These are phyloP conservation scores for Luffia ferchaultella DNA, from an alignment of 2,888 invertebrate genomes.

Conservation along the genomic window DNA sequence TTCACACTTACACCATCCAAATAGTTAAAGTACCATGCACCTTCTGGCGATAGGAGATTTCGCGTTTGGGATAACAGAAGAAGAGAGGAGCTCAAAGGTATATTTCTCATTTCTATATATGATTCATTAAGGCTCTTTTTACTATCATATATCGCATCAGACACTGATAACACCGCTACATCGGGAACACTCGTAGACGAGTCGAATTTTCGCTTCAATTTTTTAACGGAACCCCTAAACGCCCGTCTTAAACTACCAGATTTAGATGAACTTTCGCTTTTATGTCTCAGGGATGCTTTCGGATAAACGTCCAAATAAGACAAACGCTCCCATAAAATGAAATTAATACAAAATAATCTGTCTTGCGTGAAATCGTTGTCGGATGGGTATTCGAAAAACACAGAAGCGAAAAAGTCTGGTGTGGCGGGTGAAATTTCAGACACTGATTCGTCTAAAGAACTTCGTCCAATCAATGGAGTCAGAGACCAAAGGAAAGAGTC, in stretches of 20 bases:
- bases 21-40: conserved; percentile 60
- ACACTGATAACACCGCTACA: conserved; percentile 42
- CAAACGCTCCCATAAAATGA: conserved; percentile 52
- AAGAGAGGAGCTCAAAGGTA: conserved; percentile 45
- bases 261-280: conserved; percentile 30
- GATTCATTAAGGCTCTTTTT: conserved; percentile 37
- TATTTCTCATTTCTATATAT: conserved; percentile 39
- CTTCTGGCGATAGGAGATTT: conserved; percentile 38
- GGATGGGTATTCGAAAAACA: conserved; percentile 46
- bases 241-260: conserved; percentile 33
- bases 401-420: conserved; percentile 45
- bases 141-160: conserved; percentile 24
- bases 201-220: conserved; percentile 27
- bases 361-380: conserved; percentile 27
- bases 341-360: conserved; percentile 39
- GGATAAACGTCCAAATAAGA: conserved; percentile 38
- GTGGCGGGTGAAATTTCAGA: conserved; percentile 23
- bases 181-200: conserved; percentile 29
- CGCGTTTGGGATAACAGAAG: conserved; percentile 44
- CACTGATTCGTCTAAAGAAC: neutral
- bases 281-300: conserved; percentile 35
- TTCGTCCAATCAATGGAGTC: neutral
- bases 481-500: conserved; percentile 38
- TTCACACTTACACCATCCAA: conserved; percentile 56
- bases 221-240: conserved; percentile 20